Percentiles rank a stretch among this genome's conserved stretches.
Evolutionary conservation across 2,113 vertebrate species (phyloP).

Genomic region (Brachyistius frenatus): DNA sequence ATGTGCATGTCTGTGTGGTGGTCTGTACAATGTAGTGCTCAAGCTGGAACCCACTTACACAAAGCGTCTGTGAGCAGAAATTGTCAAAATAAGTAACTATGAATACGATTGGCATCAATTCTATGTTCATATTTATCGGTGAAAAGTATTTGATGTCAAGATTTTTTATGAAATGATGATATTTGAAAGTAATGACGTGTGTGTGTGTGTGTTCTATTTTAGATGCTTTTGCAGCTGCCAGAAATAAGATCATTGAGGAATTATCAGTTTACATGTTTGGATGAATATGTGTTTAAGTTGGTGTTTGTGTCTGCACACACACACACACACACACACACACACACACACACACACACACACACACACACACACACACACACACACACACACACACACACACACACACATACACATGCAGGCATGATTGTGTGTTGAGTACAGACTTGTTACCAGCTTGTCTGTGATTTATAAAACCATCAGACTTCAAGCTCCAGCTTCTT

Average conservation of each 20-base stretch:
- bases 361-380: too few relatives aligned
- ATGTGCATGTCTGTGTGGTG: slow-evolving; percentile 21
- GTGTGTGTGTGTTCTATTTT: slow-evolving; percentile 32
- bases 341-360: too few relatives aligned
- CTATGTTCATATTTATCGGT: too few relatives aligned
- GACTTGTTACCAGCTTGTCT: slow-evolving; percentile 13
- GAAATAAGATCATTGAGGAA: slow-evolving; percentile 25
- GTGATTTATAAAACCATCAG: slow-evolving; percentile 64
- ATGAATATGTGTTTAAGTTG: not conserved
- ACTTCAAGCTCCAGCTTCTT: slow-evolving; percentile 44
- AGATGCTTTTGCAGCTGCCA: slow-evolving; percentile 19
- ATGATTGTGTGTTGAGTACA: not conserved
- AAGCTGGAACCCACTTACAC: too few relatives aligned
- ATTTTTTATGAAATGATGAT: too few relatives aligned
- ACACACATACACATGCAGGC: not conserved
- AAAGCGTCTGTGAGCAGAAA: too few relatives aligned
- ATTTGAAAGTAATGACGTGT: not conserved
- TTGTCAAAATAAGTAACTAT: too few relatives aligned
- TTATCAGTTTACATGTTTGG: not conserved
- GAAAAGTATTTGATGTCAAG: too few relatives aligned
- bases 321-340: too few relatives aligned
- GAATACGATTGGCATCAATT: too few relatives aligned
- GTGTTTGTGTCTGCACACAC: not conserved
- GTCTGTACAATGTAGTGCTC: slow-evolving; percentile 18
- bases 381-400: not conserved